A percentile compares a stretch with the other conserved stretches of the same genome.
These are phyloP conservation scores for Laticauda colubrina DNA, from an alignment of 2,113 vertebrate species.

Conservation along the genomic window DNA sequence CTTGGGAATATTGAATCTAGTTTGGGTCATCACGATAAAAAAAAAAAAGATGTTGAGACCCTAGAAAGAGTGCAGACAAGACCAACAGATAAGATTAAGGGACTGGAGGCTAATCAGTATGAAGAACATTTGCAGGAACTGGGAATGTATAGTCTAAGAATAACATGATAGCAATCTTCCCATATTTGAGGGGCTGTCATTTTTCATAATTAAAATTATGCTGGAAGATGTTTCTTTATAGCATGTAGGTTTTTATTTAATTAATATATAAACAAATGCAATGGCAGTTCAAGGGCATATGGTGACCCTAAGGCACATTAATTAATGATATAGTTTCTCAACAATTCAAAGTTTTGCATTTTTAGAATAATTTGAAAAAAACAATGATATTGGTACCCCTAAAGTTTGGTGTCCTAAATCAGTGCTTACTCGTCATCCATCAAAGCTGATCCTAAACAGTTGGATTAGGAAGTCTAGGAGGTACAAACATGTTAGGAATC, in stretches of 20 bases:
- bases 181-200: background rate
- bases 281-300: background rate
- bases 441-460: background rate
- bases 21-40: background rate
- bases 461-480: background rate
- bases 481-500: background rate
- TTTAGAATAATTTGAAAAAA: background rate
- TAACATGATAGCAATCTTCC: background rate
- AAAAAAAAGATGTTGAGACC: background rate
- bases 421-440: background rate
- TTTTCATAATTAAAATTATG: background rate
- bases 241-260: background rate
- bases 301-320: background rate
- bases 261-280: background rate
- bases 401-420: background rate
- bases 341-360: background rate
- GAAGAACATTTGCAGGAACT: background rate
- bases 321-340: background rate
- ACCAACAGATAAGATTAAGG: background rate
- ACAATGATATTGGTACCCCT: background rate
- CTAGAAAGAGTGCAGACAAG: background rate
- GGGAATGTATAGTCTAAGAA: background rate
- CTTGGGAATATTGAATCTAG: background rate
- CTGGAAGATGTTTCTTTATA: background rate
- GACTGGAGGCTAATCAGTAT: background rate